These are phyloP conservation scores for Caenorhabditis plicata DNA, from an alignment of 2,888 invertebrate species.

Conservation along the genomic window DNA sequence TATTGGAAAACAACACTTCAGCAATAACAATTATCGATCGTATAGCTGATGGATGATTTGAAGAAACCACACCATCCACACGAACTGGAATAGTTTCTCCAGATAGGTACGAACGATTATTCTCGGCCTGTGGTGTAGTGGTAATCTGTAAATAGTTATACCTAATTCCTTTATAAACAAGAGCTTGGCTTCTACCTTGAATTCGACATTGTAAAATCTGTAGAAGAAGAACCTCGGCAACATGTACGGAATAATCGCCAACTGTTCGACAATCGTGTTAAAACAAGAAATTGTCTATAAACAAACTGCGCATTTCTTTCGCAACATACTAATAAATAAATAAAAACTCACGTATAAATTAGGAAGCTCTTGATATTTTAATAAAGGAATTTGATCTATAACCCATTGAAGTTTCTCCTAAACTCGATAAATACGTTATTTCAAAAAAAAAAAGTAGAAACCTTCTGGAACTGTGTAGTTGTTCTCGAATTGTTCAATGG, in stretches of 20 bases:
- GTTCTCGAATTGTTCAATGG: conserved; percentile 9
- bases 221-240: conserved; percentile 43
- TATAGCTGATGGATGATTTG: conserved; percentile 19
- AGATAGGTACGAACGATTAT: conserved; percentile 1
- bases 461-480: conserved; percentile 11
- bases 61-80: conserved; percentile 32
- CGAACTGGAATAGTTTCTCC: conserved; percentile 29
- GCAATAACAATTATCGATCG: conserved; percentile 23
- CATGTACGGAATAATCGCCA: conserved; percentile 26
- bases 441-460: no score
- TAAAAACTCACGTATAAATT: conserved; percentile 8
- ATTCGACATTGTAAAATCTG: conserved; percentile 23
- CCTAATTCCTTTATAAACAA: background rate
- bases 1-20: conserved; percentile 6
- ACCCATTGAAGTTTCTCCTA: conserved; percentile 20
- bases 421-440: no score
- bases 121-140: conserved; percentile 23
- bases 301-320: no score
- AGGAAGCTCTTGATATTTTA: conserved; percentile 7
- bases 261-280: conserved; percentile 9
- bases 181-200: conserved; percentile 13
- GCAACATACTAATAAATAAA: no score
- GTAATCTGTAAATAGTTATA: conserved; percentile 19
- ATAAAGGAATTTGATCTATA: background rate
- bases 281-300: conserved; percentile 20